Percentiles rank a stretch among this genome's conserved stretches.
Conservation (phyloP, 2,888 invertebrate species). For the Muscina levida region DNA sequence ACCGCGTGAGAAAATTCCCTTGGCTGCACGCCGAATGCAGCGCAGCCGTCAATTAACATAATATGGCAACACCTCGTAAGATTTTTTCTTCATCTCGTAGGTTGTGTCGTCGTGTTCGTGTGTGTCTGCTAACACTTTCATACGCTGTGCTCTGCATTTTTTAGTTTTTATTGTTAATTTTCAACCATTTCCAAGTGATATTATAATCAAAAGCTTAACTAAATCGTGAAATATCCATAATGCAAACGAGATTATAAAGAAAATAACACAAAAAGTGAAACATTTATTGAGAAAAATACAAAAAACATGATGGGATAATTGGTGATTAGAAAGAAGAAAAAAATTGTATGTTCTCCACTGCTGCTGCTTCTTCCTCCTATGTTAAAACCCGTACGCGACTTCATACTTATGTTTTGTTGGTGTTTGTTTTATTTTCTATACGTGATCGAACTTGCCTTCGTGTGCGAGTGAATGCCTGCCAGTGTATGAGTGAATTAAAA, state of each 20-base stretch:
- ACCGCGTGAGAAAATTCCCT: slow-evolving; percentile 67
- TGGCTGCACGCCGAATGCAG: slow-evolving; percentile 72
- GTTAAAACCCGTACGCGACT: slow-evolving; percentile 62
- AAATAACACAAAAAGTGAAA: slow-evolving; percentile 65
- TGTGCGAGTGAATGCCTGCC: neutral
- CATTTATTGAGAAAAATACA: slow-evolving; percentile 68
- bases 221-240: slow-evolving; percentile 66
- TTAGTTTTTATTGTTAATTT: slow-evolving; percentile 74
- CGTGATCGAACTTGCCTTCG: no score
- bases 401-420: slow-evolving; percentile 52
- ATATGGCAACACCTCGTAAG: slow-evolving; percentile 53
- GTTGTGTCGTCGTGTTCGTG: slow-evolving; percentile 66
- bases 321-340: slow-evolving; percentile 72
- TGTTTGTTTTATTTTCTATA: slow-evolving; percentile 53
- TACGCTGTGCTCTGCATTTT: slow-evolving; percentile 73
- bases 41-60: slow-evolving; percentile 59
- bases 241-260: slow-evolving; percentile 57
- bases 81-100: slow-evolving; percentile 64
- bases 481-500: slow-evolving; percentile 13
- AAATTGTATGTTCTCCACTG: slow-evolving; percentile 70
- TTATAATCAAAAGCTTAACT: slow-evolving; percentile 67
- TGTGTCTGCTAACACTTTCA: slow-evolving; percentile 66
- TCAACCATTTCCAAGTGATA: slow-evolving; percentile 70
- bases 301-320: slow-evolving; percentile 74
- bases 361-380: slow-evolving; percentile 61